Evolutionary conservation across 2,888 invertebrate genomes (phyloP), one percentile per base, ranked within the genome.

Genomic region (Brachypterus glaber): DNA sequence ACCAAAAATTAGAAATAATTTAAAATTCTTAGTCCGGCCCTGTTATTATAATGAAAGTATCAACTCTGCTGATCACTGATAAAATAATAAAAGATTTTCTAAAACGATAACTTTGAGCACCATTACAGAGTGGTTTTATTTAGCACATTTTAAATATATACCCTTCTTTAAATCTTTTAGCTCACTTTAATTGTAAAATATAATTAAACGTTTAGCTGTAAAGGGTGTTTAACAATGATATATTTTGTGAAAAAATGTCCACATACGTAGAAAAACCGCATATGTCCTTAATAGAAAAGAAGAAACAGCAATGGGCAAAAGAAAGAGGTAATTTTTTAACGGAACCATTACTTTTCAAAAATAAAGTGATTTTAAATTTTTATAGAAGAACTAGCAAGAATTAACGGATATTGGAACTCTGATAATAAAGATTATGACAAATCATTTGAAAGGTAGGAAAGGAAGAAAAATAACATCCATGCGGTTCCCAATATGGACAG

Each of bases 221-320:
- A 27, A 27, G 21, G 7, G 5, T 21, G 5, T 7, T 5, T 21
- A 21, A 27, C 7, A n/a, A 27, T 27, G 27, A 5, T 11, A 4
- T 9, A 9, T 27, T 11, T 11, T 11, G 8, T 11, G 4, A 11
- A 13, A 45, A 47, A 48, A 62, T 63, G 63, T 57, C 57, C 40
- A 47, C 48, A n/a, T 52, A 48, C 29, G 37, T 40, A 39, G 42
- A 53, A 33, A 57, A 55, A 39, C 51, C 56, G n/a, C n/a, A n/a
- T n/a, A 46, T 59, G 46, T 79, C 86, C 48, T 69, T 89, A 61
- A 73, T 90, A 56, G 88, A 92, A 71, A 79, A 84, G 68, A 92
- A 92, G 68, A 82, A 82, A 64, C 74, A 83, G 58, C 91, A 93
- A 76, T 92, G 92, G 92, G 90, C 89, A 53, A 79, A 76, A 66